Evolutionary conservation across 2,888 invertebrate genomes (phyloP).

Genomic region (Hesperia comma): DNA sequence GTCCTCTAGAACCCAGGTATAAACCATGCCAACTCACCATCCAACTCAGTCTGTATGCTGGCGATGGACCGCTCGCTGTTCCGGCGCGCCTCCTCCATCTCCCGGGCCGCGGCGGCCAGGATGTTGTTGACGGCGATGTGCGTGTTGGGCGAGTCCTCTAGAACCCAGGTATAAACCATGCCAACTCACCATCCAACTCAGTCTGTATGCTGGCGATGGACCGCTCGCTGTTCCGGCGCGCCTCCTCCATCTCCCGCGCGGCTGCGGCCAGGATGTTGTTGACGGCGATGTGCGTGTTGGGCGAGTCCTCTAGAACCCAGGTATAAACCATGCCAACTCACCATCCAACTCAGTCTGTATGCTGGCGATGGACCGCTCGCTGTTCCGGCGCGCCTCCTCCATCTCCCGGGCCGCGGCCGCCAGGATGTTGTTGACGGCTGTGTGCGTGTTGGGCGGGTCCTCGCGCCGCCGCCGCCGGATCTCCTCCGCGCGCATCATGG

Average conservation of each 20-base stretch:
- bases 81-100: constrained; percentile 76
- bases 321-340: constrained; percentile 43
- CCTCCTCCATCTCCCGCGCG: constrained; percentile 78
- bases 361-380: constrained; percentile 63
- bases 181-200: constrained; percentile 67
- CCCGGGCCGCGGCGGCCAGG: constrained; percentile 76
- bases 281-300: constrained; percentile 75
- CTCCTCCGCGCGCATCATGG: constrained; percentile 80
- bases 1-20: too few species aligned
- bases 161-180: too few species aligned
- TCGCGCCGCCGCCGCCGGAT: constrained; percentile 73
- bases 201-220: constrained; percentile 75
- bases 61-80: constrained; percentile 62
- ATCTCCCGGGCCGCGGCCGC: constrained; percentile 79
- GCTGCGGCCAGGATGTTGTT: constrained; percentile 80
- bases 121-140: constrained; percentile 65
- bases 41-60: constrained; percentile 76
- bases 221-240: constrained; percentile 60
- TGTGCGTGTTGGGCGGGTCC: constrained; percentile 72
- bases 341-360: constrained; percentile 78
- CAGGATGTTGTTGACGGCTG: constrained; percentile 78
- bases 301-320: constrained; percentile 56
- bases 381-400: constrained; percentile 71
- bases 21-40: constrained; percentile 53
- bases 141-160: constrained; percentile 59